Base-by-base conservation (phyloP, 2,888 invertebrate genomes). In the Perizoma flavofasciatum region DNA sequence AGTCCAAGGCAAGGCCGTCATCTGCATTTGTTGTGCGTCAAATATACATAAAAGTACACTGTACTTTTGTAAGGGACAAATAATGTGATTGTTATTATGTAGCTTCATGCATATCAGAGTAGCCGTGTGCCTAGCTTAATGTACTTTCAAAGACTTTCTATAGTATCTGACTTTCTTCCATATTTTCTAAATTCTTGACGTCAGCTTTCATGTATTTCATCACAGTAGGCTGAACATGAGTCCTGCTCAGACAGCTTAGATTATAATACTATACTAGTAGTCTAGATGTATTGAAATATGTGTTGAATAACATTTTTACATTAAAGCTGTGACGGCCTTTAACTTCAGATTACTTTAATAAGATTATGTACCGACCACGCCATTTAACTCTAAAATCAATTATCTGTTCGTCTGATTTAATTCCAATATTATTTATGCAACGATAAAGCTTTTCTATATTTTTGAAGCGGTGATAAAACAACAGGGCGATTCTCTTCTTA, bases 1-100 rank as follows among this genome's bases (percentile, higher is more conserved):
- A 66, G 70, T 67, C 68, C 71, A 68, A 69, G 61, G 59, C 67
- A 72, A 74, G 75, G 72, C 64, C 73, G 67, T 60, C 65, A 63
- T 67, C 62, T 66, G 70, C 63, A 67, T 72, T 66, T 66, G 63
- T 59, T 67, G 68, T 67, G 68, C 70, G 68, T 73, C 72, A 59
- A 67, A 64, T 68, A 53, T 67, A 55, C 57, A 52, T 58, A 69
- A 68, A 51, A 39, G 51, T 61, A 58, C 54, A 39, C 8, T 49
- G 34, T 45, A 43, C 41, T 51, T 11, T 47, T 43, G 50, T 47
- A 52, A 51, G 22, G 43, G 47, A 40, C 44, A 43, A 32, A 39
- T 53, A 48, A 53, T 59, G 22, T 32, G 33, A 59, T 53, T 53
- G 52, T 40, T 59, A 37, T 43, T 55, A 55, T 51, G 51, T 57